Evolutionary conservation across 1,140 invertebrate genomes (phyloP), one percentile per base, ranked within the genome.

Genomic region (Goniozus legneri): DNA sequence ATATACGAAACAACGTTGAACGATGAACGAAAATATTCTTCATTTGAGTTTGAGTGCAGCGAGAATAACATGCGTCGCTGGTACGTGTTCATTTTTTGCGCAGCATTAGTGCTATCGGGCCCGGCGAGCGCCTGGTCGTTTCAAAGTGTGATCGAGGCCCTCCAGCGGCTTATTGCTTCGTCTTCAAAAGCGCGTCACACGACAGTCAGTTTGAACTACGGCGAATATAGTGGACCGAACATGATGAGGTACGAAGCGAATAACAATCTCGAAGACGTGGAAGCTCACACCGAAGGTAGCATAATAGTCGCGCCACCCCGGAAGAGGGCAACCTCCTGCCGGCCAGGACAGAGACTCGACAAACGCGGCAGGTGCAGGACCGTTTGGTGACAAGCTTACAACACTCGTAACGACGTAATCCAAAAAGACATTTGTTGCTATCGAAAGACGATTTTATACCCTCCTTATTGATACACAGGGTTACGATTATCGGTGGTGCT

Each of bases 311-410:
- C 54, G 8, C 67, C 67, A 7, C 44, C 38, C 14, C 42, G 62
- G 1, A 54, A 34, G 6, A 58, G 47, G 6, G 16, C 39, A 8
- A 16, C 48, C 12, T 12, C 18, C 18, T 71, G 69, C 47, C 34
- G 50, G 30, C 31, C 44, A 4, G 64, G 62, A 14, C 48, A 69
- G 21, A 39, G 43, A 38, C 27, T 33, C 16, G 69, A 69, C 47
- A 56, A 60, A 12, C 55, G 53, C 2, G 69, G 67, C 38, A 62
- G 50, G 18, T 69, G 69, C 19, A 62, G 67, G 18, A 56, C 32
- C 12, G 31, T 51, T 18, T 71, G 64, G 62, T 62, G 46, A 69
- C 21, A 34, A 18, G 10, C 14, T 12, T n/a, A 15, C 15, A 37
- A 19, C 35, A 37, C 35, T 37, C 15, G 22, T 35, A 27, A 38